Base-by-base conservation (phyloP, 1,140 invertebrate genomes). In the Steinernema feltiae region DNA sequence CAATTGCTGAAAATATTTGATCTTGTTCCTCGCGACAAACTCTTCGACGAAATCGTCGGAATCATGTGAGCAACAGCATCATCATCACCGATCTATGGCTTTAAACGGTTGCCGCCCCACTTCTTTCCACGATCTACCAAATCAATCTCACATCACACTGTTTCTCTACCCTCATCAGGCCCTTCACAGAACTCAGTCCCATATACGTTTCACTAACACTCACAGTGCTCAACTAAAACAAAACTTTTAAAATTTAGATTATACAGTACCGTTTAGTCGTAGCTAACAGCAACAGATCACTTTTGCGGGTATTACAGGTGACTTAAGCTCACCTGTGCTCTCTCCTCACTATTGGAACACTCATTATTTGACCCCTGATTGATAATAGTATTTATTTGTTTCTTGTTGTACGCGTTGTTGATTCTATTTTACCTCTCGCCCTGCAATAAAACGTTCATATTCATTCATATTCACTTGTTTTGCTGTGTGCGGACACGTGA, bases 51-150 rank as follows among this genome's bases (percentile, higher is more conserved):
- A n/a, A 77, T 77, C 69, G 69, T 75, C 32, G 74, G 74, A 24
- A 76, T 53, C 35, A 75, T 72, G 12, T 78, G 70, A 32, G 82
- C 82, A 70, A 80, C 82, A 69, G 82, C 80, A 1, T 79, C 76
- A 46, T 80, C 82, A n/a, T 75, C 78, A 21, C 73, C 74, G 24
- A 31, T 53, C 15, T 53, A 63, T 21, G 81, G 78, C 30, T 81
- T 63, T 63, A 63, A 63, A 63, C 53, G 53, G 53, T 63, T 63
- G 53, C 12, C 53, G 35, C 35, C 53, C 53, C 53, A 63, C 24
- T 63, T 27, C 24, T 63, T 63, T 27, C 53, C 12, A 12, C 12
- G 53, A 63, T 63, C 53, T 63, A n/a, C n/a, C 41, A 46, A 46
- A 46, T 63, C 53, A 63, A 15, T 63, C 53, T n/a, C 53, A n/a